Base-by-base conservation (phyloP, 2,113 vertebrate species). In the Ovis canadensis region DNA sequence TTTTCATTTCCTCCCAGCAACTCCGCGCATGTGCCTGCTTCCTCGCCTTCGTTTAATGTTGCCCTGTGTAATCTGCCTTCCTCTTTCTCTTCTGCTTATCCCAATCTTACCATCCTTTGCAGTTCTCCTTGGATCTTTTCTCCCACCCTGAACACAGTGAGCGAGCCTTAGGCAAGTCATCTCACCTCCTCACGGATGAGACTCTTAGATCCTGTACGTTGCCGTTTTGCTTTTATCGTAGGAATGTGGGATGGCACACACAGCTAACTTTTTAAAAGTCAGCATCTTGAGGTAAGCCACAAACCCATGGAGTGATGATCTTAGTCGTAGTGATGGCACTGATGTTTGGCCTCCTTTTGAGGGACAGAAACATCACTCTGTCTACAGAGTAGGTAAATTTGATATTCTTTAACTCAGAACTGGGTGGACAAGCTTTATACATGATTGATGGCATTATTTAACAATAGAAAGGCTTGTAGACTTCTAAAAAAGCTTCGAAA, bases 181-280 rank as follows among this genome's bases (percentile, higher is more conserved):
- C 94, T 97, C 94, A 80, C 80, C 97, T 97, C 62, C 96, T 33
- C 60, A 16, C 33, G 17, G 95, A 96, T 92, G 89, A 96, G 60
- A 94, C 95, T 83, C 0, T 95, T 97, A 94, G 89, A 60, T 93
- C 94, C 96, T 84, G 90, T 97, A 17, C 74, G 83, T 83, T 33
- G 94, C 96, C 45, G 87, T 43, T 91, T 96, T 96, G 83, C 90
- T 97, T 96, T 96, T 97, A 83, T 97, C 95, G 97, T 98, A 98
- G 95, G 54, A 90, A 52, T 87, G 40, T 86, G 78, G 95, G 71
- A 74, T 93, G 95, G 89, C 91, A 95, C 64, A 84, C 55, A 77
- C 95, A 91, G 80, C 91, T 96, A 0, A 94, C 88, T 96, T 57
- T 98, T 90, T 74, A 91, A 90, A 94, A 93, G 92, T 80, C 94